These are phyloP conservation scores for Eupithecia abbreviata DNA, from an alignment of 2,888 invertebrate species.

Conservation along the genomic window DNA sequence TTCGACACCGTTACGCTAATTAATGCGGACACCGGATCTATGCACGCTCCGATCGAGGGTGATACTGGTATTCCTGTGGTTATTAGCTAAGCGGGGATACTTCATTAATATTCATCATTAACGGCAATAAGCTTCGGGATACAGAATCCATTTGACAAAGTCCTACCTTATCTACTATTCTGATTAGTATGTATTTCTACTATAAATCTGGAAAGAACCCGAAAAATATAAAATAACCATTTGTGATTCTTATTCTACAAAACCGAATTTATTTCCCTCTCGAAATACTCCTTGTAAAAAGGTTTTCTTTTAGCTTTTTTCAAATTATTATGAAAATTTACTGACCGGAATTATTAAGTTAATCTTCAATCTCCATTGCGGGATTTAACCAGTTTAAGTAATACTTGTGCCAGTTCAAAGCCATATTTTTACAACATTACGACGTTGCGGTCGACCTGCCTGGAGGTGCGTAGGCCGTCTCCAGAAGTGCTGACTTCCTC, in stretches of 20 bases:
- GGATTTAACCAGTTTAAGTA: constrained; percentile 58
- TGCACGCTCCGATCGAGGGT: constrained; percentile 29
- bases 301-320: constrained; percentile 38
- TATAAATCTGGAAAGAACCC: constrained; percentile 7
- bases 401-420: constrained; percentile 60
- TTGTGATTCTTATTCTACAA: constrained; percentile 23
- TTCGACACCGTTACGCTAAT: constrained; percentile 69
- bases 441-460: constrained; percentile 58
- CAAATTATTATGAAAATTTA: constrained; percentile 50
- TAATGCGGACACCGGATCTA: constrained; percentile 53
- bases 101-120: constrained; percentile 32
- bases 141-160: constrained; percentile 1
- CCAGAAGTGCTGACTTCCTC: constrained; percentile 78
- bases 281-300: constrained; percentile 37
- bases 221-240: constrained; percentile 15
- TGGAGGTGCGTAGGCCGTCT: constrained; percentile 70
- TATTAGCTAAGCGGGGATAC: constrained; percentile 26
- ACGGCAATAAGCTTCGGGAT: constrained; percentile 11
- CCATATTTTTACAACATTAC: constrained; percentile 63
- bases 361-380: constrained; percentile 54
- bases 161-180: constrained; percentile 6
- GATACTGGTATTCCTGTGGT: constrained; percentile 33
- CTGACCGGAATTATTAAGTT: constrained; percentile 55
- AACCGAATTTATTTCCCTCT: constrained; percentile 31
- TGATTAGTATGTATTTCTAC: neutral